Percentiles rank a stretch among this genome's conserved stretches.
phyloP scores from a whole-genome alignment of 2,113 vertebrate genomes.

The Microtus oregoni region DNA sequence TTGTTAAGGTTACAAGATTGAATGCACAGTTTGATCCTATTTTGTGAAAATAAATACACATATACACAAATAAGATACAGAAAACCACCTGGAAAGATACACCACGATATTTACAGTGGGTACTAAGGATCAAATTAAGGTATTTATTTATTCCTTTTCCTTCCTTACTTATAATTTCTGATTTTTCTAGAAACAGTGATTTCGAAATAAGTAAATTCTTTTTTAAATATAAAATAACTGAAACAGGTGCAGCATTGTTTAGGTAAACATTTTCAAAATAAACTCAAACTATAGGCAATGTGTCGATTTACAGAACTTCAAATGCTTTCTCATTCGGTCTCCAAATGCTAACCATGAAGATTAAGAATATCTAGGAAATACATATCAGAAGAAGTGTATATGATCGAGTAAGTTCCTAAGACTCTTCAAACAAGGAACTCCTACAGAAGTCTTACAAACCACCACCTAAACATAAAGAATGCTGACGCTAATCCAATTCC shows the following conservation, averaged over 20 bases:
- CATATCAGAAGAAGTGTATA: conserved; percentile 36
- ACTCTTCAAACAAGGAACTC: conserved; percentile 18
- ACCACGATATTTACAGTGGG: conserved; percentile 59
- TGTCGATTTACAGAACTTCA: conserved; percentile 49
- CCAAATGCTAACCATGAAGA: conserved; percentile 49
- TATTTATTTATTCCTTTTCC: conserved; percentile 14
- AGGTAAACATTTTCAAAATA: conserved; percentile 69
- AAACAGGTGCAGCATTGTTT: conserved; percentile 56
- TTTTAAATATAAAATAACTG: conserved; percentile 60
- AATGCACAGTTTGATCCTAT: conserved; percentile 58
- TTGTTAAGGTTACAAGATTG: conserved; percentile 68
- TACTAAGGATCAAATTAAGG: conserved; percentile 39
- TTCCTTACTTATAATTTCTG: conserved; percentile 55
- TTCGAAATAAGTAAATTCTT: conserved; percentile 52
- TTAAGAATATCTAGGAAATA: conserved; percentile 41
- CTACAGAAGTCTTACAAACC: conserved; percentile 46
- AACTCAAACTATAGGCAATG: conserved; percentile 27
- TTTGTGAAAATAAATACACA: conserved; percentile 67
- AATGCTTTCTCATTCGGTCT: conserved; percentile 54
- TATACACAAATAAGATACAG: conserved; percentile 67
- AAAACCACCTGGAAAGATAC: conserved; percentile 64
- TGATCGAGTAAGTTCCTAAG: conserved; percentile 1
- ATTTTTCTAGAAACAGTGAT: conserved; percentile 60
- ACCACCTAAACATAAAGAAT: conserved; percentile 30
- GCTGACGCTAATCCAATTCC: conserved; percentile 22